Base-by-base conservation (phyloP, 2,113 vertebrate species). In the Lutjanus erythropterus region DNA sequence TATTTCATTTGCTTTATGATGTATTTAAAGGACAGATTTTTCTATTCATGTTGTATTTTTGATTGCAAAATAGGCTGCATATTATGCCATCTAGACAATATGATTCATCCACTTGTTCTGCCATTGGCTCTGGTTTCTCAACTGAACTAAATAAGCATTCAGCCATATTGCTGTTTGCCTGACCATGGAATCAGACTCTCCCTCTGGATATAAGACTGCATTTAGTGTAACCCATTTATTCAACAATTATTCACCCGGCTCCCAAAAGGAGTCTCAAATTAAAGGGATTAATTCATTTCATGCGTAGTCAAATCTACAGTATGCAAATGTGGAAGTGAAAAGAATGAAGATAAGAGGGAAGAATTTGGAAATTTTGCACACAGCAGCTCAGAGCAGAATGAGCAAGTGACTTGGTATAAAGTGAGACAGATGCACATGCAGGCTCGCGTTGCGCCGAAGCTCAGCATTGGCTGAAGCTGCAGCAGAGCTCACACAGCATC, bases 401-500 rank as follows among this genome's bases (percentile, higher is more conserved):
- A 73, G 61, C 6, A 59, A 66, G 71, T 83, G 76, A 78, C 16
- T 70, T 27, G 81, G 41, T 60, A n/a, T n/a, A n/a, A 23, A 86
- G 71, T 65, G 79, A 85, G 83, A 90, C 96, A 88, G 91, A 95
- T 92, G 80, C 86, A 94, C 94, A 93, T 92, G 93, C 90, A 91
- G 95, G 91, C 93, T 94, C 76, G 89, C 88, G 91, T 90, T 81
- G 50, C 71, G 52, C 56, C 8, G 59, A 87, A 72, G 86, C 87
- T 91, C 75, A 89, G 81, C 59, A 85, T 84, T 90, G 82, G 91
- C 62, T 86, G 72, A 80, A 80, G 84, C 95, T 94, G 95, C 96
- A 93, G 94, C 95, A 95, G 92, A 94, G 90, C 91, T 93, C 92
- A 31, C 86, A 59, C 82, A 91, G 91, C 89, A 91, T 94, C 94